Evolutionary conservation across 2,888 invertebrate species (phyloP).

Genomic region (Drosophila colorata): DNA sequence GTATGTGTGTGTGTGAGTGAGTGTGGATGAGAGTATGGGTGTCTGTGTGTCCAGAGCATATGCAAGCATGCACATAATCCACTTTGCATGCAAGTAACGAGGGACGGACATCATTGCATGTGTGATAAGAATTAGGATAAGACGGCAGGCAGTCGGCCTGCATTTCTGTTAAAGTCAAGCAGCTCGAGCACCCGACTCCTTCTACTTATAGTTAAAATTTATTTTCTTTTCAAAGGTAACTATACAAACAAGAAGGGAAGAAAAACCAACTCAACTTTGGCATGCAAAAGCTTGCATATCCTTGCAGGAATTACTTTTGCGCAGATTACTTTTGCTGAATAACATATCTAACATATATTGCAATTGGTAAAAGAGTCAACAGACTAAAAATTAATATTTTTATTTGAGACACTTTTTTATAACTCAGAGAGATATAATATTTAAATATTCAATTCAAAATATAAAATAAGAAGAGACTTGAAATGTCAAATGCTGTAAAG

Average conservation of each 20-base stretch:
- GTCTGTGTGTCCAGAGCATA: conserved; percentile 23
- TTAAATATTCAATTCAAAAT: too few relatives aligned
- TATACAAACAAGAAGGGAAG: conserved; percentile 25
- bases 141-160: conserved; percentile 46
- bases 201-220: conserved; percentile 1
- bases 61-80: conserved; percentile 69
- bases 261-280: conserved; percentile 23
- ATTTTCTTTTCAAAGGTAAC: conserved; percentile 18
- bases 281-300: conserved; percentile 44
- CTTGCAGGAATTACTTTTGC: conserved; percentile 39
- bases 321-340: conserved; percentile 4
- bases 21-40: not conserved
- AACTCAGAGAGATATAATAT: too few relatives aligned
- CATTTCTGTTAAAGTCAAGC: conserved; percentile 50
- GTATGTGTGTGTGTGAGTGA: not conserved
- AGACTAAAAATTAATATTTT: not conserved
- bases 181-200: conserved; percentile 45
- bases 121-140: conserved; percentile 67
- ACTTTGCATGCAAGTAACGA: conserved; percentile 71
- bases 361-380: not conserved
- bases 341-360: not conserved
- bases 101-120: conserved; percentile 55
- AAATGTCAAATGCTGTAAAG: too few relatives aligned
- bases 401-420: too few relatives aligned
- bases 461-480: too few relatives aligned